phyloP scores from a whole-genome alignment of 2,797 vertebrate species.

The Mastacembelus armatus region DNA sequence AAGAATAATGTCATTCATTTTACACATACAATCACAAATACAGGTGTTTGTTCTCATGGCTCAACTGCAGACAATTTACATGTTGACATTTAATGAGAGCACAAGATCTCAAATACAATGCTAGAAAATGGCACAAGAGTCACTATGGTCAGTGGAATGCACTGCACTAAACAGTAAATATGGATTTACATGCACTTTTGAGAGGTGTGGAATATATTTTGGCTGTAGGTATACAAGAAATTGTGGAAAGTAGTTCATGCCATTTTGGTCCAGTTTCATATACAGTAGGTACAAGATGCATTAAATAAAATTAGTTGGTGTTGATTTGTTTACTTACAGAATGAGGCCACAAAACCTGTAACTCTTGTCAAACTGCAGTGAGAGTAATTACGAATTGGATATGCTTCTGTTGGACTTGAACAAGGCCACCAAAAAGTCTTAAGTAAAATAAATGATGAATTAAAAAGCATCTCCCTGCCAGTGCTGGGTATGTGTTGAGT shows the following conservation, averaged over 20 bases:
- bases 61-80: not conserved
- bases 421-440: constrained; percentile 57
- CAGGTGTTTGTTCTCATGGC: not conserved
- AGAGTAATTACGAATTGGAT: constrained; percentile 66
- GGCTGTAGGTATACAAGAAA: not conserved
- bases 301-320: constrained; percentile 26
- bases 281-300: constrained; percentile 12
- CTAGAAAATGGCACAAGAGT: not conserved
- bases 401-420: constrained; percentile 60
- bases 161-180: not conserved
- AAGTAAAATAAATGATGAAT: constrained; percentile 68
- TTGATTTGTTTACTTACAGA: constrained; percentile 39
- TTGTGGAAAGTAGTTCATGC: not conserved
- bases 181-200: not conserved
- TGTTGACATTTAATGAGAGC: not conserved
- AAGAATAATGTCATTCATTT: not conserved
- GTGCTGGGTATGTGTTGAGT: constrained; percentile 44
- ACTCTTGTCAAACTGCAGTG: constrained; percentile 54
- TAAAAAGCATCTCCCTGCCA: constrained; percentile 58
- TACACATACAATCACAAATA: not conserved
- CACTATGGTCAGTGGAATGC: not conserved
- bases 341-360: constrained; percentile 45
- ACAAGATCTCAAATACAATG: not conserved
- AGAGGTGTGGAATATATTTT: not conserved
- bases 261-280: constrained; percentile 5